Percentiles rank a stretch among this genome's conserved stretches.
Evolutionary conservation across 2,113 vertebrate genomes (phyloP).

Genomic region (Seriola aureovittata): DNA sequence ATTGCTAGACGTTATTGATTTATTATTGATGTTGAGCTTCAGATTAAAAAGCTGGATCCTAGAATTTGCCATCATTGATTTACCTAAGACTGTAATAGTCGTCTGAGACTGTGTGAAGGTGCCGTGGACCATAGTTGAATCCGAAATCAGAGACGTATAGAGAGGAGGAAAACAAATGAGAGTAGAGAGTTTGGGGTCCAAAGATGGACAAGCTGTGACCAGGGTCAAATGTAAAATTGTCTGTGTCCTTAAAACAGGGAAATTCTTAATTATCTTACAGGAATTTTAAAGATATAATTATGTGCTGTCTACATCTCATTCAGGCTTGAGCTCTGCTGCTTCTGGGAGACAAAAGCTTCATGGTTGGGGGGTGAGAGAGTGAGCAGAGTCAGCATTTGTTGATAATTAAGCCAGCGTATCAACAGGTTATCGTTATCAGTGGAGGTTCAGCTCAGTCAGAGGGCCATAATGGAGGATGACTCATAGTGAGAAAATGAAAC

Average conservation of each 20-base stretch:
- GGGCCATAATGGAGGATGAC: conserved; percentile 32
- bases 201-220: background rate
- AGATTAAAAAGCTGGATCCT: background rate
- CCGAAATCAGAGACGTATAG: background rate
- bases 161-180: background rate
- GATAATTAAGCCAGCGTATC: conserved; percentile 42
- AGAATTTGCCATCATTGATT: conserved; percentile 16
- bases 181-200: background rate
- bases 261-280: background rate
- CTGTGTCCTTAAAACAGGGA: too few relatives aligned
- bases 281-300: background rate
- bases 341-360: conserved; percentile 27
- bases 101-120: background rate
- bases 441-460: background rate
- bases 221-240: background rate
- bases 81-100: background rate
- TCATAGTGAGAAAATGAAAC: conserved; percentile 27
- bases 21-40: background rate
- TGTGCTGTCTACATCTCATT: conserved; percentile 6
- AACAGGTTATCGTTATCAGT: conserved; percentile 49
- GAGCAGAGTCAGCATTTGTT: conserved; percentile 33
- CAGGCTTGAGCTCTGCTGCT: background rate
- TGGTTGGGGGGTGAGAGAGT: conserved; percentile 8
- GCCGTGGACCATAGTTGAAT: background rate
- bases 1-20: background rate